Base-by-base conservation (phyloP, 2,113 vertebrate genomes). In the Agapornis roseicollis region DNA sequence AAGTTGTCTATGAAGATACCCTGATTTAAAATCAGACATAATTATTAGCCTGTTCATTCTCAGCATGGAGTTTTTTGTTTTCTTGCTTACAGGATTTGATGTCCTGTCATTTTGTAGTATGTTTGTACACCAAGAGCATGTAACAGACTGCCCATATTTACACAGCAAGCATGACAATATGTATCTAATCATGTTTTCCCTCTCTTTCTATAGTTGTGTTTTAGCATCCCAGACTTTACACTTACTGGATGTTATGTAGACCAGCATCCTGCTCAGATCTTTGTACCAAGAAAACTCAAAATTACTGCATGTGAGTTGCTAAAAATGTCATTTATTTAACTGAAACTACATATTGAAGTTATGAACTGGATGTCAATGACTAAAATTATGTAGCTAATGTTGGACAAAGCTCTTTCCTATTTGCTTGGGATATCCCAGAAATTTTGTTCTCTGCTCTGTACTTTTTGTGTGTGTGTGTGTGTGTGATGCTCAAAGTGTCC, bases 261-360 rank as follows among this genome's bases (percentile, higher is more conserved):
- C 97, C 99, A 99, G 89, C 98, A 99, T 97, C 99, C 98, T 37
- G 94, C 99, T 90, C 99, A 99, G 96, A 98, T 99, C 86, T 99
- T 99, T 97, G 98, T 98, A 29, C 98, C 98, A 73, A 98, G 98
- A 84, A 99, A 99, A 94, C 98, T 99, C 68, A 98, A 98, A 95
- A 98, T 99, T 90, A 96, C 94, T 83, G 98, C 99, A 93, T 97
- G 99, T 99, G 96, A 99, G 99, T 97, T 87, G 49, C 49, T 64
- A 64, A n/a, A 93, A 84, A 80, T 86, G 81, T 46, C 7, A 11
- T 58, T 77, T 84, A 27, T 86, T 70, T 74, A 71, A 37, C 23
- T 58, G 64, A 56, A 72, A 49, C 28, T 31, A 13, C 2, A 0
- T 65, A 16, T 24, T 42, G 50, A 70, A 74, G 25, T 58, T 83